Base-by-base conservation (phyloP, 2,113 vertebrate species). In the Odocoileus virginianus region DNA sequence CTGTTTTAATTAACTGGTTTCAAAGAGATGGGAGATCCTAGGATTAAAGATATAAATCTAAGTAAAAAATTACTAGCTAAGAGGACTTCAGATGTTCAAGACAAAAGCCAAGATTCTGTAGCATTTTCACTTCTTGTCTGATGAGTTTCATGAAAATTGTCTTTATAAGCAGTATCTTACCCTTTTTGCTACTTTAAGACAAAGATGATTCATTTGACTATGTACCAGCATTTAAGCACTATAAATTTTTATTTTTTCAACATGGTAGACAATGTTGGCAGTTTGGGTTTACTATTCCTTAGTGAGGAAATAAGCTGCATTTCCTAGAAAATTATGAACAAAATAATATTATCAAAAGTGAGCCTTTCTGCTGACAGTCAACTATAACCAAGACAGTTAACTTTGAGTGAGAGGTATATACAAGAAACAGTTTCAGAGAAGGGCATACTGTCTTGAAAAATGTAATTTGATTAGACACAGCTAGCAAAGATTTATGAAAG, bases 271-370 rank as follows among this genome's bases (percentile, higher is more conserved):
- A 97, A 92, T 6, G 3, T 83, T 87, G 89, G 92, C 83, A 81
- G 94, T 96, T 97, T 91, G 58, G 79, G 33, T 95, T 98, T 97
- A 93, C 83, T 98, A 58, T 89, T 96, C 85, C 88, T 98, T 91
- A 87, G 74, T 88, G 93, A 97, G 93, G 97, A 96, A 92, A 93
- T 88, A 82, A 92, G 40, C 52, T 89, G 12, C 76, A 96, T 87
- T 92, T 95, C 64, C 81, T 94, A 97, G 97, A 98, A 98, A 98
- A 97, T 96, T 94, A 94, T 88, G 95, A 97, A 89, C 52, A 96
- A 91, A 98, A 94, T 6, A 47, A 60, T 89, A 45, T 93, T 97
- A 97, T 40, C 47, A 90, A 96, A 97, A 97, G 76, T 92, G 43
- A 97, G 87, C 87, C 54, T 79, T 87, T 95, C 12, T 64, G 45